These are phyloP conservation scores for Masnerella sp. DNA, from an alignment of 2,888 invertebrate species.

Conservation along the genomic window DNA sequence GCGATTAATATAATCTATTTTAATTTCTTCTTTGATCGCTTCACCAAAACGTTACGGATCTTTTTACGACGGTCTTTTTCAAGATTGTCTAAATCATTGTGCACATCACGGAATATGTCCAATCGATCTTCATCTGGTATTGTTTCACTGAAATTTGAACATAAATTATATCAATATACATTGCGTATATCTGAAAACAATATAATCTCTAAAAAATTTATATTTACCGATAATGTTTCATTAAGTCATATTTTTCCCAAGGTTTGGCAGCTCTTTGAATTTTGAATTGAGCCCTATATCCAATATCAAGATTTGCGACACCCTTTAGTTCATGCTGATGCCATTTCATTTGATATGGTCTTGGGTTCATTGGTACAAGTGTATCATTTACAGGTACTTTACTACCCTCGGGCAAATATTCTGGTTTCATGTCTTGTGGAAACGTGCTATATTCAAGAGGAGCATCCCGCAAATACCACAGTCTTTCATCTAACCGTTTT, in stretches of 20 bases:
- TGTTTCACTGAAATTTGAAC: slow-evolving; percentile 84
- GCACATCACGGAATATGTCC: slow-evolving; percentile 91
- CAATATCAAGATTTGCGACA: slow-evolving; percentile 80
- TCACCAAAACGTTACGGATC: slow-evolving; percentile 82
- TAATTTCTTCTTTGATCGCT: slow-evolving; percentile 78
- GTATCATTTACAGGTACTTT: slow-evolving; percentile 88
- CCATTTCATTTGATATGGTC: slow-evolving; percentile 96
- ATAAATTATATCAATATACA: slow-evolving; percentile 11
- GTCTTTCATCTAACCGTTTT: slow-evolving; percentile 92
- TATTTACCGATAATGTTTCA: slow-evolving; percentile 91
- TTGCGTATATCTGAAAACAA: neutral
- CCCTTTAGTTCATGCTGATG: slow-evolving; percentile 88
- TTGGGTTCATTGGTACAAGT: slow-evolving; percentile 84
- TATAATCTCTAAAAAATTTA: neutral
- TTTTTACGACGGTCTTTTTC: slow-evolving; percentile 83
- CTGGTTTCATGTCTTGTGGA: slow-evolving; percentile 93
- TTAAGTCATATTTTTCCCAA: slow-evolving; percentile 94
- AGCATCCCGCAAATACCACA: slow-evolving; percentile 94
- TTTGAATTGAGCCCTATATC: slow-evolving; percentile 75
- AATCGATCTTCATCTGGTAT: slow-evolving; percentile 93
- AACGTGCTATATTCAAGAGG: slow-evolving; percentile 95
- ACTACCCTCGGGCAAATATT: slow-evolving; percentile 86
- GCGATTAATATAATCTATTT: too few species aligned
- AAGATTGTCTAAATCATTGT: slow-evolving; percentile 85
- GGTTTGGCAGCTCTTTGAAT: slow-evolving; percentile 81